Base-by-base conservation (phyloP, 2,113 vertebrate genomes). In the Aldabrachelys gigantea region DNA sequence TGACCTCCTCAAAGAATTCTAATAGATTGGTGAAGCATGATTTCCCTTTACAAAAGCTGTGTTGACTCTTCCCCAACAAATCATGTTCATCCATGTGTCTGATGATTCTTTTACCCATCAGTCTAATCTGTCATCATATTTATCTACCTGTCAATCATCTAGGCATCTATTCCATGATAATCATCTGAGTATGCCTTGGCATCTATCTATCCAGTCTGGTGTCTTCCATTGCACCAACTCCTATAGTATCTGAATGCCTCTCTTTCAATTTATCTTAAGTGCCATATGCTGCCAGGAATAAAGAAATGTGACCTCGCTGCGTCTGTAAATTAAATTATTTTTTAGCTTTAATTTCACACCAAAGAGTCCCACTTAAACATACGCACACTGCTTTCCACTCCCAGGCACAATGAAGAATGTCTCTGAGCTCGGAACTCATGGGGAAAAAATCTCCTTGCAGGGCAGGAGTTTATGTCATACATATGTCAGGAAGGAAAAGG, bases 401-500 rank as follows among this genome's bases (percentile, higher is more conserved):
- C 38, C 0, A 91, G 95, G 94, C 94, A 85, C 65, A 4, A 0
- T 5, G 57, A 57, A 81, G 94, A 96, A 97, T 96, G 95, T 97
- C 96, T 95, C 95, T 92, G 97, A 96, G 95, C 95, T 95, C 93
- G 86, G 92, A 76, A 54, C 59, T 85, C 91, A 88, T 2, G 8
- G 88, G 62, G 84, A 11, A 89, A 89, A 96, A 79, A 91, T 85
- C 80, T 38, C 92, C 95, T 95, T 78, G 76, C 89, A 92, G 97
- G 95, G 92, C 92, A 87, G 50, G 84, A 54, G 84, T 91, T 93
- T 93, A n/a, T 93, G 57, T 89, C 38, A 94, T 75, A 29, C 86
- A 52, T 52, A 91, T 96, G 97, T 96, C 95, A 97, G 87, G 92
- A 97, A 29, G 88, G 89, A 94, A 95, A 94, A 92, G 89, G 69